phyloP scores from a whole-genome alignment of 2,113 vertebrate species.

The Cyprinodon variegatus region DNA sequence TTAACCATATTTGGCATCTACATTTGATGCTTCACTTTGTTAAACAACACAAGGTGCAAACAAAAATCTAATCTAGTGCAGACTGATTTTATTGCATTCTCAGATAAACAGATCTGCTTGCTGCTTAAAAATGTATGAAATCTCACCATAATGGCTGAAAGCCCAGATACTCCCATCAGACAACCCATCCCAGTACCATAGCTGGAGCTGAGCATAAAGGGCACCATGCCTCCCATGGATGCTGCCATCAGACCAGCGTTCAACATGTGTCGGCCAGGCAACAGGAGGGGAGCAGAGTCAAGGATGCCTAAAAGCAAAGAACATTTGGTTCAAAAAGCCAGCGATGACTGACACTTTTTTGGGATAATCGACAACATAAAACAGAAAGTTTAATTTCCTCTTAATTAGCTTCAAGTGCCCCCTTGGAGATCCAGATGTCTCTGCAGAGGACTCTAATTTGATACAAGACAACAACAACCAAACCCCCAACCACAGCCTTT shows the following conservation, averaged over 20 bases:
- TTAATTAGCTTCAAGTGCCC: background rate
- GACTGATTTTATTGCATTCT: background rate
- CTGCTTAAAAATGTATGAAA: background rate
- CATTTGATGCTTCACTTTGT: background rate
- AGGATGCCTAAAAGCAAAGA: constrained; percentile 70
- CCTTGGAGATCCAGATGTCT: background rate
- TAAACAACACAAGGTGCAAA: background rate
- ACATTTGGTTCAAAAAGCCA: background rate
- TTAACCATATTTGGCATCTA: background rate
- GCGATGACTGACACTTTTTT: background rate
- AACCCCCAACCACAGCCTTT: constrained; percentile 16
- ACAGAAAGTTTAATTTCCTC: constrained; percentile 17
- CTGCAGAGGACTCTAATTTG: constrained; percentile 31
- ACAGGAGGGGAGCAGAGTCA: constrained; percentile 75
- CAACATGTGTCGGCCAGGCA: constrained; percentile 82
- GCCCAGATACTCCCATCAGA: constrained; percentile 79
- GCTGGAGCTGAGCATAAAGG: constrained; percentile 83
- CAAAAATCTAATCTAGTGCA: background rate
- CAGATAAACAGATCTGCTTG: background rate
- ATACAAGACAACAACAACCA: constrained; percentile 20
- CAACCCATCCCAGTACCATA: constrained; percentile 81
- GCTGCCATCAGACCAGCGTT: constrained; percentile 81
- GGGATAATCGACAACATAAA: constrained; percentile 20
- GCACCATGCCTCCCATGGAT: constrained; percentile 78
- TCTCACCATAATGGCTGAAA: constrained; percentile 84